Evolutionary conservation across 2,113 vertebrate genomes (phyloP), one percentile per base, ranked within the genome.

Genomic region (Emberiza fucata): DNA sequence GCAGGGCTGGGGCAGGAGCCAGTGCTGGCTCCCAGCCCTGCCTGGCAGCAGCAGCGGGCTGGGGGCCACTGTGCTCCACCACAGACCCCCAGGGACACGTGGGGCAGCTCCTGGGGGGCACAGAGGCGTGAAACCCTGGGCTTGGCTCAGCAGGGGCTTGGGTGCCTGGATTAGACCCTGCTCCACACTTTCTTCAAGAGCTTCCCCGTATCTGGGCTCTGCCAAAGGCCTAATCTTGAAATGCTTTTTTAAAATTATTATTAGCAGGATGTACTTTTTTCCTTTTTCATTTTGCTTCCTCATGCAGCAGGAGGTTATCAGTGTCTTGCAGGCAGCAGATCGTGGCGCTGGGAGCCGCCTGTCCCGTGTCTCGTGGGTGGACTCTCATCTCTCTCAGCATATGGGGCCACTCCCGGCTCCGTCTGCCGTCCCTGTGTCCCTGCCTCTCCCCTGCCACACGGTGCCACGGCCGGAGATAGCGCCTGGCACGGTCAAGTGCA

Each of bases 21-120:
- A 59, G 80, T 1, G 0, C 65, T 59, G 80, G 37, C 53, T 47
- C 75, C 19, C 53, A 57, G 79, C 73, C 59, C 73, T 68, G 79
- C 59, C 53, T 9, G 14, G 47, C 16, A 8, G 23, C 13, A 3
- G 29, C 31, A 7, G 35, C 13, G 10, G 48, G 18, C 19, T 69
- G 54, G 50, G 6, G 29, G 23, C 42, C 59, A 17, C 71, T 5
- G 0, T 24, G 31, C 54, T 13, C 4, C 0, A 7, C 75, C 68
- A 6, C 1, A 0, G 11, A 15, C 9, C 28, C 37, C 12, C 0
- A 0, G 37, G n/a, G 47, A 39, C 9, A 8, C 0, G 0, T 18
- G 66, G 50, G 35, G 31, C 39, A 75, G 35, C 33, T 54, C 5
- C 1, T 14, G 54, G 11, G 29, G 29, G 35, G 5, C 29, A 61